Evolutionary conservation across 2,888 invertebrate species (phyloP), one percentile per base, ranked within the genome.

Genomic region (Acleris emargana): DNA sequence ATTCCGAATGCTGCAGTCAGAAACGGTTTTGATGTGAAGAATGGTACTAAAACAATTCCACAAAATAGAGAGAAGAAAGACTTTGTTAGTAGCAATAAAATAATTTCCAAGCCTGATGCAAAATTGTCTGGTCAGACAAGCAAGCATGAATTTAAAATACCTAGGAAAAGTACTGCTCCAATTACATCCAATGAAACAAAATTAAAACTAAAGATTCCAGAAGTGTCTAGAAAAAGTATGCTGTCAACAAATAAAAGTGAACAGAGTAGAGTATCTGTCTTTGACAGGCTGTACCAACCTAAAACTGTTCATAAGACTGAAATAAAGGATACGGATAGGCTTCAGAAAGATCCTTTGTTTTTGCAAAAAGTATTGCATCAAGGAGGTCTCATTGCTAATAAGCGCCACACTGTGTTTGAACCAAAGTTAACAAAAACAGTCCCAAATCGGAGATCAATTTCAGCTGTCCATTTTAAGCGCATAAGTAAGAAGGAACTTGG

Each of bases 381-480:
- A 16, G 79, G 86, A 0, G 74, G 75, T 9, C 61, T 83, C 0
- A 81, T 86, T 45, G 55, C 81, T 0, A 83, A 82, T 17, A 87
- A 84, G 64, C 74, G 86, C 16, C 81, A 83, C 16, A 83, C 88
- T 0, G 70, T 82, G 0, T 82, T 82, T 58, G 82, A 84, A 1
- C 62, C 52, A 0, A 80, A 79, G 42, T 69, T 74, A 0, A 73
- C 75, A 58, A 62, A 69, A 3, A 67, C 58, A 0, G 43, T 64
- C 0, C 84, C 81, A 0, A 82, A 84, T 0, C 78, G 93, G 17
- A 75, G 93, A 45, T 93, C 93, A 0, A 88, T 93, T 61, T 93
- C 93, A 0, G 92, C 93, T 0, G 87, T 93, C 0, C 93, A 93
- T 71, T 89, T 93, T 5, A 93, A 90, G 67, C 74, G 84, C 5